Evolutionary conservation across 92 coral and sea anemone genomes (phyloP).

Genomic region (Porites cylindrica): DNA sequence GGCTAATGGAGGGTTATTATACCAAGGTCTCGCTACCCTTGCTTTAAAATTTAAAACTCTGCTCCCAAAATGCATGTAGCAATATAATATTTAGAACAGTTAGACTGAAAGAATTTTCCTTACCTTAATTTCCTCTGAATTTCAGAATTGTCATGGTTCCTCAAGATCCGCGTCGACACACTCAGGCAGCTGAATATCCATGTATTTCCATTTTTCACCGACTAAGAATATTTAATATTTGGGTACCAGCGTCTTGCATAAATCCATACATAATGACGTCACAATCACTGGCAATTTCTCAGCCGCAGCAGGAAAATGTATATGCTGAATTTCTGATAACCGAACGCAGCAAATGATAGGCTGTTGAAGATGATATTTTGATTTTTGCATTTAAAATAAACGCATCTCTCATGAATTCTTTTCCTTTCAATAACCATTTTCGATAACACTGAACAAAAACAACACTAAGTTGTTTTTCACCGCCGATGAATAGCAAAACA

Average conservation of each 20-base stretch:
- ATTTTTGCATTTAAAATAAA: too few relatives aligned
- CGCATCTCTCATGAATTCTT: too few relatives aligned
- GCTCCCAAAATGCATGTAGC: too few relatives aligned
- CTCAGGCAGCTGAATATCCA: background rate
- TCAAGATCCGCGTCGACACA: background rate
- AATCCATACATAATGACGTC: constrained; percentile 6
- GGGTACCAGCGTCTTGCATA: background rate
- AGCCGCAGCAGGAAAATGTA: constrained; percentile 7
- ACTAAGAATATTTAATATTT: background rate
- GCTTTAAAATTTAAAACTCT: too few relatives aligned
- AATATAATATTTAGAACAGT: too few relatives aligned
- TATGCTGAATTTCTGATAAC: background rate
- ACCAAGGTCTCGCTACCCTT: too few relatives aligned
- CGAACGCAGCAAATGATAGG: background rate
- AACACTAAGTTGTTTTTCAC: too few relatives aligned
- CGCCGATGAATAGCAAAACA: too few relatives aligned
- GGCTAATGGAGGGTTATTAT: too few relatives aligned
- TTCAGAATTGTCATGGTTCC: background rate
- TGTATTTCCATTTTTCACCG: background rate
- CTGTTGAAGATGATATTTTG: background rate
- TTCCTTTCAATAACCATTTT: too few relatives aligned
- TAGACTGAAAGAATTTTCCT: background rate
- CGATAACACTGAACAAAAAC: too few relatives aligned
- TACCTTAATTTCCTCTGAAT: background rate
- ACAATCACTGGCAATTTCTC: background rate